Base-by-base conservation (phyloP, 2,888 invertebrate genomes). In the Ditylenchus weischeri region DNA sequence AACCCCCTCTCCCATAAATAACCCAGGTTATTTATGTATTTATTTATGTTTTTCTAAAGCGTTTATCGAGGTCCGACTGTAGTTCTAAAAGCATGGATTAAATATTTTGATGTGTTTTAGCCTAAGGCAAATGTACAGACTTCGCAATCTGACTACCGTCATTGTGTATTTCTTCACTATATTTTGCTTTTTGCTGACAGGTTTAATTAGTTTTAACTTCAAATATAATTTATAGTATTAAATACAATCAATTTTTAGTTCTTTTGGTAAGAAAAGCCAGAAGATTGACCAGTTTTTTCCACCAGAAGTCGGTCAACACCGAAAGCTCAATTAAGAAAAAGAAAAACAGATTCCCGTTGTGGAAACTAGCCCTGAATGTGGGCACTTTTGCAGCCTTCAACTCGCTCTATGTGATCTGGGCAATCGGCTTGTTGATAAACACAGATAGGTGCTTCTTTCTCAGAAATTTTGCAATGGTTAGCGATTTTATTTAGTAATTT, bases 301-400 rank as follows among this genome's bases (percentile, higher is more conserved):
- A 64, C 38, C 58, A 57, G 29, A 57, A 58, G 23, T 57, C 64
- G 3, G 38, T 23, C n/a, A 62, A 36, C 21, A 35, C 29, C 10
- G 19, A 38, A 18, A 18, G n/a, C 10, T n/a, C 60, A 47, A 18
- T 29, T 13, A 36, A 48, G 13, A 63, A 23, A 50, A 21, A 69
- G 19, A 65, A 62, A 4, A 62, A 73, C 10, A 69, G 80, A 11
- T 80, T 80, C 63, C 80, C 80, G 0, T 60, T 80, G 18, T 80
- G 80, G 80, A 80, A 80, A 62, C 65, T 80, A 61, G 77, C 77
- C 0, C 59, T 80, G 58, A 79, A 80, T 63, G 79, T 80, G 13
- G 74, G 71, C 58, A 80, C 80, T 15, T 80, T 80, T 66, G 79
- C 80, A 8, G 70, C 73, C 21, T 70, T 80, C 60, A 74, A 81